phyloP scores from a whole-genome alignment of 2,797 vertebrate genomes.

The Urosaurus nigricauda region DNA sequence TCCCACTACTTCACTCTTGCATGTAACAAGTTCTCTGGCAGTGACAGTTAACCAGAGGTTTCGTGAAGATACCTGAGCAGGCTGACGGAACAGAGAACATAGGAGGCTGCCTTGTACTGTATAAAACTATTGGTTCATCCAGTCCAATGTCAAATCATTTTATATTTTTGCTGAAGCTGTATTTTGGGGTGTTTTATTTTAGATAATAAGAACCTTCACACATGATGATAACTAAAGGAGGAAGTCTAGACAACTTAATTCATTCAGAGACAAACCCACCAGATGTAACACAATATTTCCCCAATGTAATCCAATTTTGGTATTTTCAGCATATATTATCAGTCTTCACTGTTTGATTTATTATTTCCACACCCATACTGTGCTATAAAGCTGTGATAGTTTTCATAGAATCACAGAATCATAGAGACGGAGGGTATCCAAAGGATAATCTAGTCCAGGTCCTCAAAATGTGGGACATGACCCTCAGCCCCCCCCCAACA shows the following conservation, averaged over 20 bases:
- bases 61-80: background rate
- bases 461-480: too few relatives aligned
- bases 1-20: background rate
- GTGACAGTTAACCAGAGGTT: background rate
- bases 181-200: background rate
- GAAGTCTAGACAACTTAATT: background rate
- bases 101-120: too few relatives aligned
- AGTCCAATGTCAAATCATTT: background rate
- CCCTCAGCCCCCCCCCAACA: too few relatives aligned
- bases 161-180: background rate
- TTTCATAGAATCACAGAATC: background rate
- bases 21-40: background rate
- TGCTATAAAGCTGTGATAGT: background rate
- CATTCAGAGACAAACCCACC: background rate
- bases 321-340: conserved; percentile 1
- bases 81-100: background rate
- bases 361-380: conserved; percentile 15
- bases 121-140: background rate
- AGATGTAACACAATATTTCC: conserved; percentile 14
- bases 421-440: too few relatives aligned
- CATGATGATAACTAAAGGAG: background rate
- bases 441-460: too few relatives aligned
- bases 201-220: background rate
- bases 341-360: conserved; percentile 5
- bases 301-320: conserved; percentile 15